Evolutionary conservation across 2,113 vertebrate genomes (phyloP).

Genomic region (Nematolebias whitei): DNA sequence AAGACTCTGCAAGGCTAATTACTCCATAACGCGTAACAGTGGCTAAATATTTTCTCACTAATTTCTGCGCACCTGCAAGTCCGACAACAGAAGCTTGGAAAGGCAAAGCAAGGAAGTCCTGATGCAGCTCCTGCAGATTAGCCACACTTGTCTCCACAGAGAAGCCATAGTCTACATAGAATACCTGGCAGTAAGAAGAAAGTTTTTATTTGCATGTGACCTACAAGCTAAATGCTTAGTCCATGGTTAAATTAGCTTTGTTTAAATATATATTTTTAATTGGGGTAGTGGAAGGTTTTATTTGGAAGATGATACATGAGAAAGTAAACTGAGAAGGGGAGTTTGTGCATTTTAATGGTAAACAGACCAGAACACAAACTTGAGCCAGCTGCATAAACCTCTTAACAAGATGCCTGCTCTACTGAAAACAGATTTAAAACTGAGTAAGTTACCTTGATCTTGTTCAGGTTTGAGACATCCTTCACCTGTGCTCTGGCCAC

Average conservation of each 20-base stretch:
- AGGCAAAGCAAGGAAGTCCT: slow-evolving; percentile 84
- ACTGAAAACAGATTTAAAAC: background rate
- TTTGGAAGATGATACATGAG: background rate
- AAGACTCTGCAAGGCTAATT: background rate
- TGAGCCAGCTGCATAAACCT: too few species aligned
- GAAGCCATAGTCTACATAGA: slow-evolving; percentile 92
- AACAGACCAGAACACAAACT: background rate
- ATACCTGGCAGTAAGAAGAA: slow-evolving; percentile 78
- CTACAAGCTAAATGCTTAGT: too few species aligned
- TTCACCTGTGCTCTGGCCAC: slow-evolving; percentile 86
- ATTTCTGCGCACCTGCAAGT: slow-evolving; percentile 87
- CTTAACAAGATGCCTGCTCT: background rate
- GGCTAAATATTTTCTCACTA: background rate
- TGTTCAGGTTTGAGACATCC: slow-evolving; percentile 72
- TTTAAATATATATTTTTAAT: too few species aligned
- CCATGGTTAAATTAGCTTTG: too few species aligned
- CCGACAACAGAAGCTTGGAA: slow-evolving; percentile 90
- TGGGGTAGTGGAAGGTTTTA: background rate
- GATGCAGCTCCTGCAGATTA: slow-evolving; percentile 82
- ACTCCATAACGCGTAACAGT: background rate
- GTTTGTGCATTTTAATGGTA: background rate
- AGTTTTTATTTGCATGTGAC: background rate
- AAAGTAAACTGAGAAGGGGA: too few species aligned
- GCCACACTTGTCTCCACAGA: slow-evolving; percentile 79
- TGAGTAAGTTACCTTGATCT: slow-evolving; percentile 83